These are phyloP conservation scores for Sebastes cheni DNA, from an alignment of 2,797 vertebrate genomes.

Conservation along the genomic window DNA sequence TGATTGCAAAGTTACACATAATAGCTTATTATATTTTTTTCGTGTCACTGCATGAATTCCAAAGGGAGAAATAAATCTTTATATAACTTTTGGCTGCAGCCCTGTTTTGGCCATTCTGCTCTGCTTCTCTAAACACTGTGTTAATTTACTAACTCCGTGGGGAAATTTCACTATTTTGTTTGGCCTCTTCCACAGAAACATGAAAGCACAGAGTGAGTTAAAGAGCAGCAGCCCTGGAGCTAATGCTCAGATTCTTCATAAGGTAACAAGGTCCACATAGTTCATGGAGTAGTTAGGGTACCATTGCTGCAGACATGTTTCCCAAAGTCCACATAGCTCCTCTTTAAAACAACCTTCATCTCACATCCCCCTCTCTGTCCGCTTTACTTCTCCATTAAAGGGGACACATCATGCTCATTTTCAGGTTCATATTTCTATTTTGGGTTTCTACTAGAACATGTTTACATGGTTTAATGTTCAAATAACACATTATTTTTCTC, in stretches of 20 bases:
- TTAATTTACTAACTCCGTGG: slow-evolving; percentile 50
- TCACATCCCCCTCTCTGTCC: not conserved
- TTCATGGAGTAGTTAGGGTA: slow-evolving; percentile 25
- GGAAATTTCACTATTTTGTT: slow-evolving; percentile 56
- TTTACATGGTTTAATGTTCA: not conserved
- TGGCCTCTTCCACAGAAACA: slow-evolving; percentile 34
- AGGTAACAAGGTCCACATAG: not conserved
- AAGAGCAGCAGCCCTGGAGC: slow-evolving; percentile 53
- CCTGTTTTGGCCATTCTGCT: slow-evolving; percentile 9
- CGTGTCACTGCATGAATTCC: slow-evolving; percentile 9
- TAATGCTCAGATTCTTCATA: slow-evolving; percentile 36
- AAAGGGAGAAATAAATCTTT: slow-evolving; percentile 11
- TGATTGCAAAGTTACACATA: slow-evolving; percentile 37
- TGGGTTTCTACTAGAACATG: not conserved
- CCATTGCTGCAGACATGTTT: slow-evolving; percentile 4
- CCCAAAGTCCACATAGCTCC: not conserved
- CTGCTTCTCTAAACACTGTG: slow-evolving; percentile 43
- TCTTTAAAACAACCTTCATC: slow-evolving; percentile 7
- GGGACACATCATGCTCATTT: not conserved
- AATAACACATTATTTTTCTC: not conserved
- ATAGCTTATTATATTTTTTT: slow-evolving; percentile 35
- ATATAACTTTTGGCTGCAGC: slow-evolving; percentile 8
- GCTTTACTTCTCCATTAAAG: not conserved
- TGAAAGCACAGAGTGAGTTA: slow-evolving; percentile 53
- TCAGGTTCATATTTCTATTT: not conserved